A percentile compares a stretch with the other conserved stretches of the same genome.
These are phyloP conservation scores for Aleadryas rufinucha DNA, from an alignment of 2,113 vertebrate genomes.

Conservation along the genomic window DNA sequence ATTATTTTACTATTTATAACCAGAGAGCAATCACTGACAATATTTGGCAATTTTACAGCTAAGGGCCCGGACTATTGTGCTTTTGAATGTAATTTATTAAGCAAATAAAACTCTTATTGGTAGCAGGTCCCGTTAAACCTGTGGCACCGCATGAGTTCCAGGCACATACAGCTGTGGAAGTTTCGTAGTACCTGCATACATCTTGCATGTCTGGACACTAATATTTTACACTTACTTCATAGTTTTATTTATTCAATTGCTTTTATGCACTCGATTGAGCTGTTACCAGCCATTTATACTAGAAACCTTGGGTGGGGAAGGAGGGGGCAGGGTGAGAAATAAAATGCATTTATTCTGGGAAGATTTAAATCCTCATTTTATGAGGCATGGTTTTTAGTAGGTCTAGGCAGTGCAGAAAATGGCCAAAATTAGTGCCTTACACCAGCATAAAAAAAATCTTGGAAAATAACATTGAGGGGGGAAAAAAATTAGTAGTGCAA, in stretches of 20 bases:
- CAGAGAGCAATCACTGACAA: constrained; percentile 78
- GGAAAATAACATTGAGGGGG: not conserved
- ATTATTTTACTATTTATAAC: constrained; percentile 82
- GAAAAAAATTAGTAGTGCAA: not conserved
- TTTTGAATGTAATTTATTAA: constrained; percentile 85
- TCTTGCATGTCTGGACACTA: constrained; percentile 76
- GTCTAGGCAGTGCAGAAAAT: constrained; percentile 51
- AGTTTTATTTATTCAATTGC: constrained; percentile 75
- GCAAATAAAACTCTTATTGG: constrained; percentile 81
- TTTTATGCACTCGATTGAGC: constrained; percentile 71
- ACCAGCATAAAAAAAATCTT: constrained; percentile 20
- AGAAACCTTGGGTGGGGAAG: constrained; percentile 61
- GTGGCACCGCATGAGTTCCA: constrained; percentile 58
- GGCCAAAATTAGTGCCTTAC: constrained; percentile 35
- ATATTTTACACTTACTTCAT: constrained; percentile 86
- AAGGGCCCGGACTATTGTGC: constrained; percentile 77
- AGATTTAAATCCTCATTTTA: constrained; percentile 71
- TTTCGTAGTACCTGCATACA: constrained; percentile 69
- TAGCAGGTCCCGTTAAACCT: constrained; percentile 74
- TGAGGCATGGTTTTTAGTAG: constrained; percentile 65
- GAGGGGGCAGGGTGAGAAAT: constrained; percentile 29
- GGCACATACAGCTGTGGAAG: constrained; percentile 68
- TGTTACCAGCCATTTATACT: constrained; percentile 70
- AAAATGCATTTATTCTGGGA: constrained; percentile 64
- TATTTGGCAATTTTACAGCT: constrained; percentile 83